Conservation (phyloP, 53 echinoderm and acorn worm species). For the Antedon mediterranea region DNA sequence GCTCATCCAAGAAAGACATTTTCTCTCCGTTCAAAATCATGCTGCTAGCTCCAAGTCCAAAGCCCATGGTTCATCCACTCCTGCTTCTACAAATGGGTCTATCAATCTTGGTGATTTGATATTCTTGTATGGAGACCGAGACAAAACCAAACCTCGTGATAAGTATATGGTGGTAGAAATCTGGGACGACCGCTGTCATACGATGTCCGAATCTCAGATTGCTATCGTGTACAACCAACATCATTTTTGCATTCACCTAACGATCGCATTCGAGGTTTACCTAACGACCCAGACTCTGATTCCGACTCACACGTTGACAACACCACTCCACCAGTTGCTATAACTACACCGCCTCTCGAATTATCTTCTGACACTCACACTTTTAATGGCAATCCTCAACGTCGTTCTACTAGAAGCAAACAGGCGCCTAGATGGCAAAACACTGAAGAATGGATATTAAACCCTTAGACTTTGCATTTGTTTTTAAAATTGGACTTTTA, state of each 20-base stretch:
- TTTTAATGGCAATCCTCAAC: too few species aligned
- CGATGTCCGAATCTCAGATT: background rate
- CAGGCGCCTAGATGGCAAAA: too few species aligned
- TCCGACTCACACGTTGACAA: too few species aligned
- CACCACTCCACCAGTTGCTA: too few species aligned
- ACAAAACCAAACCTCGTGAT: constrained; percentile 9
- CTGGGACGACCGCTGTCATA: background rate
- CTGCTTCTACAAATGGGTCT: background rate
- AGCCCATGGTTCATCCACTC: background rate
- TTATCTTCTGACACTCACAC: too few species aligned
- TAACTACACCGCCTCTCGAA: too few species aligned
- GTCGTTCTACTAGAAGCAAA: too few species aligned
- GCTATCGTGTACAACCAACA: background rate
- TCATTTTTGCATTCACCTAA: background rate
- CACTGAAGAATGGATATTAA: too few species aligned
- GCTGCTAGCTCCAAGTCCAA: background rate
- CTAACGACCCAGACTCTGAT: too few species aligned
- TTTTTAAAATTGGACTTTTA: too few species aligned
- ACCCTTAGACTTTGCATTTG: too few species aligned
- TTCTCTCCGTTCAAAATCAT: background rate
- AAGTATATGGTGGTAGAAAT: background rate
- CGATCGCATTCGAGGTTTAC: too few species aligned
- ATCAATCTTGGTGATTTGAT: constrained; percentile 12
- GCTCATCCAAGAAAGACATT: background rate
- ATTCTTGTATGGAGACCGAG: constrained; percentile 8